phyloP scores from a whole-genome alignment of 2,113 vertebrate genomes.

The Stigmatopora argus region DNA sequence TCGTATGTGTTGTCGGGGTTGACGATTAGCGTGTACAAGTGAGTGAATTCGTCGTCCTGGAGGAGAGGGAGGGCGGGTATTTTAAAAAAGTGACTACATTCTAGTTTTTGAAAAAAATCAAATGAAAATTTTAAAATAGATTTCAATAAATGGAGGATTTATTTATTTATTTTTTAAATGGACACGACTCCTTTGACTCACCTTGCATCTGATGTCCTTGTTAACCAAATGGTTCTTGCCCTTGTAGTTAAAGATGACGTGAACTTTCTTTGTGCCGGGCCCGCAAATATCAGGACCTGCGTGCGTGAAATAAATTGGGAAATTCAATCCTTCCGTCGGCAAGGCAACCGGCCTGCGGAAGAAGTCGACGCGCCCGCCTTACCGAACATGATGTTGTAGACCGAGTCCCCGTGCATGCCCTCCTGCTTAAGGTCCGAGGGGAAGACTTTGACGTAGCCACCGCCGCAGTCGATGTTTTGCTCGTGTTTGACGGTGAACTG shows the following conservation, averaged over 20 bases:
- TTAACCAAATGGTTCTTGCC: slow-evolving; percentile 82
- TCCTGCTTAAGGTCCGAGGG: slow-evolving; percentile 73
- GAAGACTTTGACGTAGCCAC: slow-evolving; percentile 76
- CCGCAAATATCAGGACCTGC: slow-evolving; percentile 84
- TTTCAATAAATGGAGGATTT: too few relatives aligned
- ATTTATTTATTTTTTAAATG: too few relatives aligned
- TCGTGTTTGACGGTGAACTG: slow-evolving; percentile 80
- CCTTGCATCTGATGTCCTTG: slow-evolving; percentile 80
- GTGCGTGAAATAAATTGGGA: not conserved
- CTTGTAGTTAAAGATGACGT: slow-evolving; percentile 81
- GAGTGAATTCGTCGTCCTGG: slow-evolving; percentile 79
- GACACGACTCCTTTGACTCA: slow-evolving; percentile 36
- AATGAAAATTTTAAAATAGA: too few relatives aligned
- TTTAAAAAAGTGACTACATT: too few relatives aligned
- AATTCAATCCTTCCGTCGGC: not conserved
- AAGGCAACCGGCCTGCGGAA: not conserved
- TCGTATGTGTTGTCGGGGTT: slow-evolving; percentile 80
- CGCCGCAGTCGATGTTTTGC: slow-evolving; percentile 77
- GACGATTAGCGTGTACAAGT: slow-evolving; percentile 80
- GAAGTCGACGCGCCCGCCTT: slow-evolving; percentile 21
- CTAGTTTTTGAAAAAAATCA: too few relatives aligned
- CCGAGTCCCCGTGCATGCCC: slow-evolving; percentile 73
- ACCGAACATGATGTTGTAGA: slow-evolving; percentile 81
- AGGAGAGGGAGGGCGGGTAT: not conserved
- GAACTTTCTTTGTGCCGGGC: slow-evolving; percentile 81